phyloP scores from a whole-genome alignment of 2,797 vertebrate genomes.

The Podarcis siculus region DNA sequence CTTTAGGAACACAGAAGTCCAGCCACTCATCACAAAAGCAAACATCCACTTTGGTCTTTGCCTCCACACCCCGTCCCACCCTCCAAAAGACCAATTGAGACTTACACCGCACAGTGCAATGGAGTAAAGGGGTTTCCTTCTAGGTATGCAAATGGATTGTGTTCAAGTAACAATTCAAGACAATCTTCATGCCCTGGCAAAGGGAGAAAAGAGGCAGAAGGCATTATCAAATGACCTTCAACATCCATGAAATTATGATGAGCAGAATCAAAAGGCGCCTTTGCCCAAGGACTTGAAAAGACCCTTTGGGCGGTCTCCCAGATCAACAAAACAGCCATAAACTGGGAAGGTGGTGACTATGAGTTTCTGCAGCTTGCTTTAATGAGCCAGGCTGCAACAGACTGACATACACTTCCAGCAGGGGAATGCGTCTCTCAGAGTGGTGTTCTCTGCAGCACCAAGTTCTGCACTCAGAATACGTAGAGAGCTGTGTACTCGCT shows the following conservation, averaged over 20 bases:
- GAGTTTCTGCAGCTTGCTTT: neutral
- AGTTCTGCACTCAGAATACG: neutral
- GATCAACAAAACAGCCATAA: neutral
- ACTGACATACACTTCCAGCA: neutral
- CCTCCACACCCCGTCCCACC: neutral
- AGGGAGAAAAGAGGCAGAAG: slow-evolving; percentile 29
- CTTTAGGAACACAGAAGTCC: neutral
- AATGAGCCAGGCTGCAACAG: neutral
- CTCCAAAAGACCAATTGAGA: slow-evolving; percentile 31
- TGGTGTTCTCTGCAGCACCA: neutral
- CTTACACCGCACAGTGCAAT: slow-evolving; percentile 99
- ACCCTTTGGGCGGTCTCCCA: neutral
- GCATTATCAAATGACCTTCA: neutral
- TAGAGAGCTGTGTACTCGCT: too few relatives aligned
- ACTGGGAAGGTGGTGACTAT: neutral
- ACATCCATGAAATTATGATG: neutral
- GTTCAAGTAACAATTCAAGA: slow-evolving; percentile 99
- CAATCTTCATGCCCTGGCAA: slow-evolving; percentile 95
- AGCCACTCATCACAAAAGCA: neutral
- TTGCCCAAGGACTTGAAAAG: neutral
- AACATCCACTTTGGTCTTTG: neutral
- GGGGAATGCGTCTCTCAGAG: neutral
- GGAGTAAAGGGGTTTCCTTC: slow-evolving; percentile 98
- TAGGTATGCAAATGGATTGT: slow-evolving; percentile 92
- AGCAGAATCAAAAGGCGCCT: neutral